Evolutionary conservation across 2,113 vertebrate species (phyloP).

Genomic region (Peromyscus maniculatus): DNA sequence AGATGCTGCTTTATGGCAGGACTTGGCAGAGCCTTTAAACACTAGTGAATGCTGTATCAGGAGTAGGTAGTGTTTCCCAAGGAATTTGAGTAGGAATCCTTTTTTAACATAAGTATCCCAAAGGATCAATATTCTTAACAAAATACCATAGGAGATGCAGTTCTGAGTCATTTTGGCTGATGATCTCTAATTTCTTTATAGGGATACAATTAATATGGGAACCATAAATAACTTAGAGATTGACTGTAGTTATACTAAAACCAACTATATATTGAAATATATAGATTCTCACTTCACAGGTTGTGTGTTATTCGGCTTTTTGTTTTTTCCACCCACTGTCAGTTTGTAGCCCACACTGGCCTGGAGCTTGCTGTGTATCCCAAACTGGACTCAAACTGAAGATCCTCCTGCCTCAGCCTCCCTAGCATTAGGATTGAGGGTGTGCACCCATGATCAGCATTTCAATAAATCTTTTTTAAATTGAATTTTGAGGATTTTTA

Average conservation of each 20-base stretch:
- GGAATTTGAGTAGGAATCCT: constrained; percentile 40
- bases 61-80: neutral
- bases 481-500: neutral
- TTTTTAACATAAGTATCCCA: constrained; percentile 21
- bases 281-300: constrained; percentile 55
- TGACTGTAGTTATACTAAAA: constrained; percentile 59
- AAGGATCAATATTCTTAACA: constrained; percentile 63
- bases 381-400: neutral
- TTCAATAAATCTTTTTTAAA: neutral
- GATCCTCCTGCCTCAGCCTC: neutral
- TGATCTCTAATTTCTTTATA: constrained; percentile 56
- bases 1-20: constrained; percentile 29
- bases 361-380: neutral
- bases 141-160: constrained; percentile 29
- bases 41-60: neutral
- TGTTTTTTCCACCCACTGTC: neutral
- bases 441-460: neutral
- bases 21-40: constrained; percentile 45
- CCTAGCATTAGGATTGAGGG: neutral
- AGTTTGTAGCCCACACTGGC: neutral
- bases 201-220: constrained; percentile 69
- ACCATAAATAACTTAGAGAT: constrained; percentile 67
- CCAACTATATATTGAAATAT: constrained; percentile 52
- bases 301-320: constrained; percentile 25
- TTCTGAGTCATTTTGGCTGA: constrained; percentile 45